phyloP scores from a whole-genome alignment of 2,888 invertebrate genomes.

The Drosophila picticornis region DNA sequence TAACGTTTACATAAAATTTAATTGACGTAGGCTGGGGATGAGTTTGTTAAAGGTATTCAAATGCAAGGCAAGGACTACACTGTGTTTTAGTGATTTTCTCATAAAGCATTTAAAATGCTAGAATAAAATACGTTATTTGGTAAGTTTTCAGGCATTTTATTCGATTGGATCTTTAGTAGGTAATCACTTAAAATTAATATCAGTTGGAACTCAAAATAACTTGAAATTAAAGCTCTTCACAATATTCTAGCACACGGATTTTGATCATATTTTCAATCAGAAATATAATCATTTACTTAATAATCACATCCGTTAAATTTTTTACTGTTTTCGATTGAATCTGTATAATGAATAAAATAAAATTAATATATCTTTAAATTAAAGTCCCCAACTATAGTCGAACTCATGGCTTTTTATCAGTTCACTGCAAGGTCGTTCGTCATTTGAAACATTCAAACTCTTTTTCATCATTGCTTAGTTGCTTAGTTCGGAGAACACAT shows the following conservation, averaged over 20 bases:
- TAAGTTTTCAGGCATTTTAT: background rate
- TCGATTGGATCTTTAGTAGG: background rate
- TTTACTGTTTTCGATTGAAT: background rate
- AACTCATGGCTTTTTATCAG: rapidly evolving
- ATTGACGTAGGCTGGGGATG: background rate
- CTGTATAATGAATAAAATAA: background rate
- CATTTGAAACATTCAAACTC: constrained; percentile 2
- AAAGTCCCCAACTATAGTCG: background rate
- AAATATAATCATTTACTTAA: background rate
- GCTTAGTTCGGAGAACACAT: constrained; percentile 25
- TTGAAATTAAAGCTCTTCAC: background rate
- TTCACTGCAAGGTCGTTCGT: background rate
- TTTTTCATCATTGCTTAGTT: constrained; percentile 29
- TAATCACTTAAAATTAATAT: background rate
- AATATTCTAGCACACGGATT: background rate
- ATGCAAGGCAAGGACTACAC: no score
- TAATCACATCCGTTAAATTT: background rate
- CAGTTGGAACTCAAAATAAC: no score
- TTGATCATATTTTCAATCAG: background rate
- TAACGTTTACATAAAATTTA: constrained; percentile 7
- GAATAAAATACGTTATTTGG: no score
- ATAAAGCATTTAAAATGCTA: background rate
- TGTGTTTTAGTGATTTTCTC: background rate
- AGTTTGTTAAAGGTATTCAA: background rate
- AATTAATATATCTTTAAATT: background rate